These are phyloP conservation scores for Marmota monax DNA, from an alignment of 2,113 vertebrate species.

Conservation along the genomic window DNA sequence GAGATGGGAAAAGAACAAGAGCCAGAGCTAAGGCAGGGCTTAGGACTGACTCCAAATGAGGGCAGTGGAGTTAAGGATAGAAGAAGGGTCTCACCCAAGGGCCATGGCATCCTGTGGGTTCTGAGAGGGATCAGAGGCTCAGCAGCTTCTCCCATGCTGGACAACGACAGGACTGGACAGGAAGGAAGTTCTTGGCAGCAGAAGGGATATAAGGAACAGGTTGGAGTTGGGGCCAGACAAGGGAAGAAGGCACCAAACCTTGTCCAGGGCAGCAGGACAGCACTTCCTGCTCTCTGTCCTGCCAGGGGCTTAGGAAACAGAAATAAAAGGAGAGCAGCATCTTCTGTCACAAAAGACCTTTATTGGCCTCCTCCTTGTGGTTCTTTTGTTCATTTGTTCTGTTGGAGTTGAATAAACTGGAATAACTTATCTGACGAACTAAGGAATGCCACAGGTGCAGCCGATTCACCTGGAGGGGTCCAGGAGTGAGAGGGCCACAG, in stretches of 20 bases:
- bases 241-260: neutral
- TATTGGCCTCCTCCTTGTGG: conserved; percentile 63
- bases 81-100: neutral
- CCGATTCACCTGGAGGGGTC: conserved; percentile 81
- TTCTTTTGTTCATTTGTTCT: conserved; percentile 75
- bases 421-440: conserved; percentile 89
- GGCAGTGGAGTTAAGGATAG: neutral
- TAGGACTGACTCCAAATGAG: neutral
- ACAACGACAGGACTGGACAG: neutral
- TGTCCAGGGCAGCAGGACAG: too few relatives aligned
- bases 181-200: neutral
- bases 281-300: neutral
- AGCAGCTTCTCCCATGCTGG: neutral
- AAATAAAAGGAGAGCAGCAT: conserved; percentile 58
- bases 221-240: neutral
- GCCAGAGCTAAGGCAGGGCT: neutral
- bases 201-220: neutral
- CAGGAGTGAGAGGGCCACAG: conserved; percentile 78
- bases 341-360: conserved; percentile 74
- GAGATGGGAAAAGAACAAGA: neutral
- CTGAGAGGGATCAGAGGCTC: neutral
- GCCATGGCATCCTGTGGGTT: neutral
- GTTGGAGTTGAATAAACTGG: conserved; percentile 87
- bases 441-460: conserved; percentile 84
- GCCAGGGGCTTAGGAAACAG: neutral